Base-by-base conservation (phyloP, 2,797 vertebrate genomes). In the Arrhamphus sclerolepis region DNA sequence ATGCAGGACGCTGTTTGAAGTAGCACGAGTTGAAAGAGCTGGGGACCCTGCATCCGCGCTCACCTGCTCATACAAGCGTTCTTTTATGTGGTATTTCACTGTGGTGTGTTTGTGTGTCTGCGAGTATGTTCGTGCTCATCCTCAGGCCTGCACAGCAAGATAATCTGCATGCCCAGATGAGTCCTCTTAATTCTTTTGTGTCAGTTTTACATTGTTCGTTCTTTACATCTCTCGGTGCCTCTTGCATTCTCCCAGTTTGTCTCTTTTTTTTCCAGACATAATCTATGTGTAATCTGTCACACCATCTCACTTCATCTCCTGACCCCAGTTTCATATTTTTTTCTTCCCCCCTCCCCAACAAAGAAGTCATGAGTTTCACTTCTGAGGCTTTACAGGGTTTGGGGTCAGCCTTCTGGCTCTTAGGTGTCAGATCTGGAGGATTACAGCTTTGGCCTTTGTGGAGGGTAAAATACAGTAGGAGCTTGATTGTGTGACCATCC, bases 1-100 rank as follows among this genome's bases (percentile, higher is more conserved):
- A 87, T 82, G 75, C 82, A 72, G 72, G 72, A 62, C 67, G 58
- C 71, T 69, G 85, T 93, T 93, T 93, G 91, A 92, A 91, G 89
- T 91, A 62, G 66, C 43, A 6, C 46, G 66, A 87, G 83, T 89
- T 92, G 86, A 89, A 90, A 89, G 89, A 82, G 77, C 69, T 64
- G 67, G 65, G 72, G 72, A 82, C 79, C 75, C 71, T 62, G 70
- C 69, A 62, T 64, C 54, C 19, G 55, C 62, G 34, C 81, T 90
- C 86, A 90, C 89, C 89, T 92, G 89, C 85, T 69, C 67, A 74
- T 55, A 84, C 84, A 84, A 78, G 64, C 66, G 49, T 55, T 55
- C 87, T 91, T 91, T 92, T 80, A 92, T 91, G 90, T 92, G 87
- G 89, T 86, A 17, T 68, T 62, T 66, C 59, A 10, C 48, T 75